Evolutionary conservation across 2,888 invertebrate species (phyloP), one percentile per base, ranked within the genome.

Genomic region (Eupithecia tripunctaria): DNA sequence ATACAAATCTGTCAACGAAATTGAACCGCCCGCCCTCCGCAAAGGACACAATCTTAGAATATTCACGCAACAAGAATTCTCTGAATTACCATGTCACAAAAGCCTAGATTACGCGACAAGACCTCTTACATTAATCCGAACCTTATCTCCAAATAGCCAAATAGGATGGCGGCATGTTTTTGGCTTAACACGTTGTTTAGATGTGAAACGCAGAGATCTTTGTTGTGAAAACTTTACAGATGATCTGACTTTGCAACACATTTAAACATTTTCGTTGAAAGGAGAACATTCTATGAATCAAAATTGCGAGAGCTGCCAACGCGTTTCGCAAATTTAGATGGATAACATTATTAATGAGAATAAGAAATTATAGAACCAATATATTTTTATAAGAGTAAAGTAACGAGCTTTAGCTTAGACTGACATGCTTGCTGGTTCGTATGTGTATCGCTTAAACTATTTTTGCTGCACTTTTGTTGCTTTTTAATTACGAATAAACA

Each of bases 61-160:
- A 25, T 56, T 51, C 51, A 10, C 51, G 56, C 14, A 56, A 67
- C 63, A 64, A 38, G 36, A 66, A 36, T 66, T 59, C 36, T 56
- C 18, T 7, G 59, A 51, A 51, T 59, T 63, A 60, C 29, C 29
- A 38, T 69, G 38, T 69, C 12, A 68, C 70, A 70, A 73, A 73
- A 59, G 59, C 36, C 47, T 68, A 68, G 60, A 67, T 70, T 73
- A 64, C 70, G 67, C 73, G 70, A 67, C 32, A 67, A 63, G 56
- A 59, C 51, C 43, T 43, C 27, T 63, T 27, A 74, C 73, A 71
- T 74, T 74, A 74, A 74, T 74, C 59, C 73, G 18, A 68, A 47
- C 68, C 70, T 70, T 74, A 74, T 74, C 70, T 73, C 36, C 67
- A 67, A 47, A 66, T 64, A 51, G 36, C 56, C 56, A 64, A 43